A percentile compares a stretch with the other conserved stretches of the same genome.
These are phyloP conservation scores for Gila robusta DNA, from an alignment of 2,797 vertebrate species.

Conservation along the genomic window DNA sequence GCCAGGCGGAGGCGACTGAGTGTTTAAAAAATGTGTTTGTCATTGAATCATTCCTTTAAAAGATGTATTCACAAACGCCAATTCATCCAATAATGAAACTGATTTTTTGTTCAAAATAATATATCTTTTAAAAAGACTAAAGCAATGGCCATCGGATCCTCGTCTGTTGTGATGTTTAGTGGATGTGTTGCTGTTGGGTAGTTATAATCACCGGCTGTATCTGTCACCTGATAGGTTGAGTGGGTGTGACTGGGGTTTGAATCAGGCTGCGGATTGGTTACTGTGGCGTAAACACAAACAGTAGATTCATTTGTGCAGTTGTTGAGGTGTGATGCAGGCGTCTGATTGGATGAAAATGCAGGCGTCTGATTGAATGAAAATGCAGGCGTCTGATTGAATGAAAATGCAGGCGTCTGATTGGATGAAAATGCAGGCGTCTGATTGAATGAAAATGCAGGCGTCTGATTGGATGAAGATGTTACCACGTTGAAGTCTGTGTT, in stretches of 20 bases:
- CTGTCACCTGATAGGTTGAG: neutral
- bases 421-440: neutral
- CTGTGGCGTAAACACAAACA: neutral
- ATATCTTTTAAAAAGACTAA: no score
- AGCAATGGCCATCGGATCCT: no score
- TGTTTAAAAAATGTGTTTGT: no score
- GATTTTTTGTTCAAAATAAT: no score
- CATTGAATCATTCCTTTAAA: no score
- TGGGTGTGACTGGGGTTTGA: neutral
- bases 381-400: neutral
- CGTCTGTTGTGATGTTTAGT: neutral
- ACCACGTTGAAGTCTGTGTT: accelerated
- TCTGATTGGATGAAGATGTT: neutral
- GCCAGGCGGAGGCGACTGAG: no score
- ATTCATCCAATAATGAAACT: no score
- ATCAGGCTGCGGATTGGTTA: neutral
- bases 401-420: neutral
- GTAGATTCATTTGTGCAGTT: neutral
- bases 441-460: neutral
- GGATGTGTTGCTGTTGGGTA: neutral
- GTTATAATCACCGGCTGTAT: neutral
- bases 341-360: neutral
- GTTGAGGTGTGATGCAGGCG: neutral
- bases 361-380: neutral
- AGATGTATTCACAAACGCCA: no score